These are phyloP conservation scores for Drosophila sordidula DNA, from an alignment of 2,888 invertebrate genomes.

Conservation along the genomic window DNA sequence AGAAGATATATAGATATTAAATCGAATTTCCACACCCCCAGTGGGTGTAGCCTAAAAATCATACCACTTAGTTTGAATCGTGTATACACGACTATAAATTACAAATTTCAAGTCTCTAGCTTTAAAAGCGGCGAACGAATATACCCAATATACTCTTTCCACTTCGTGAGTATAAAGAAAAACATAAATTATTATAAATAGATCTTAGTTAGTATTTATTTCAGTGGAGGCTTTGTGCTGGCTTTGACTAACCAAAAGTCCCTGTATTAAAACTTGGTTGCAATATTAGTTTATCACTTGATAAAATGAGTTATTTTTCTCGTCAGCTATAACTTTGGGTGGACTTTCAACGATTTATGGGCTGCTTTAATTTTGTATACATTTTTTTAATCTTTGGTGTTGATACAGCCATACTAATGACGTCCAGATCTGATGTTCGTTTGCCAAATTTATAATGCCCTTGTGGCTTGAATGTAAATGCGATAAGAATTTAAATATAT, in stretches of 20 bases:
- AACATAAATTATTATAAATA: background rate
- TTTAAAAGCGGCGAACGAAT: no score
- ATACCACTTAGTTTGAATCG: no score
- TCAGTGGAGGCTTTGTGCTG: background rate
- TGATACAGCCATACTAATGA: slow-evolving; percentile 8
- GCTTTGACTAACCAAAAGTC: background rate
- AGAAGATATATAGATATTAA: no score
- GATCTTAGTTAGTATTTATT: background rate
- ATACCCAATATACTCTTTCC: no score
- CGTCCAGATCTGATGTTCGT: background rate
- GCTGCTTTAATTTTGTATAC: background rate
- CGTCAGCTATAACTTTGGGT: slow-evolving; percentile 2
- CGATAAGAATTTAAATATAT: background rate
- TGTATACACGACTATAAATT: no score
- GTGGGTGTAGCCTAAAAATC: no score
- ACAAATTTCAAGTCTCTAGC: no score
- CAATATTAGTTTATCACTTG: no score
- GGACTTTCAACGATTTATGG: slow-evolving; percentile 9
- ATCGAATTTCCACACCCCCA: no score
- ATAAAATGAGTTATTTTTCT: background rate
- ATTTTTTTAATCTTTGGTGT: background rate
- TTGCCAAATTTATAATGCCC: background rate
- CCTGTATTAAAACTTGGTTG: background rate
- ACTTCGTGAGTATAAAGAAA: background rate
- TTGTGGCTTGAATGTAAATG: background rate